Evolutionary conservation across 2,888 invertebrate species (phyloP).

Genomic region (Venusia cambrica): DNA sequence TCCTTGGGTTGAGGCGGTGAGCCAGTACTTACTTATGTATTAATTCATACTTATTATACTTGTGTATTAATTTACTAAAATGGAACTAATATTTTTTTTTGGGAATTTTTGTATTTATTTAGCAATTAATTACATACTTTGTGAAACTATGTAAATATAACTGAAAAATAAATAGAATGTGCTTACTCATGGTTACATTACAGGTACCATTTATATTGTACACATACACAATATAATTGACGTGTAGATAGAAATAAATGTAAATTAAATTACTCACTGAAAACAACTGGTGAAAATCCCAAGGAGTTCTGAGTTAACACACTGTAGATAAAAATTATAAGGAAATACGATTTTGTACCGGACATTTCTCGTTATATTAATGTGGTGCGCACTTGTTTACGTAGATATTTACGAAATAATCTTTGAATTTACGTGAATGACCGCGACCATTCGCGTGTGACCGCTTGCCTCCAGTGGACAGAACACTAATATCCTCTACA

Average conservation of each 20-base stretch:
- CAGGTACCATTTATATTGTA: too few species aligned
- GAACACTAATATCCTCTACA: too few species aligned
- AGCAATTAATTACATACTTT: too few species aligned
- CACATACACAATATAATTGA: conserved; percentile 7
- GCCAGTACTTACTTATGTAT: too few species aligned
- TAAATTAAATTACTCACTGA: conserved; percentile 56
- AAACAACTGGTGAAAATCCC: conserved; percentile 69
- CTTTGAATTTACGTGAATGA: conserved; percentile 17
- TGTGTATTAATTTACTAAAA: too few species aligned
- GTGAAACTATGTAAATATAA: too few species aligned
- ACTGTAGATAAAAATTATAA: conserved; percentile 49
- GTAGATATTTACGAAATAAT: conserved; percentile 24
- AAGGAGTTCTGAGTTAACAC: conserved; percentile 55
- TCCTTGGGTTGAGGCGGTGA: too few species aligned
- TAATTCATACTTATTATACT: too few species aligned
- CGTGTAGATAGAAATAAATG: conserved; percentile 14
- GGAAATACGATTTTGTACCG: conserved; percentile 44
- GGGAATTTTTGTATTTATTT: too few species aligned
- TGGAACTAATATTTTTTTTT: too few species aligned
- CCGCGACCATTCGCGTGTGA: conserved; percentile 9
- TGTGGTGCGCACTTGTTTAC: conserved; percentile 15
- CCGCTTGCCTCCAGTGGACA: conserved; percentile 11
- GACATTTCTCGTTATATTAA: conserved; percentile 42
- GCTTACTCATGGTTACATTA: too few species aligned
- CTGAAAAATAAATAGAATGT: too few species aligned